Percentiles rank a stretch among this genome's conserved stretches.
Conservation (phyloP, 30 jellyfish, hydroid and myxozoan species). For the Phacellophora camtschatica region DNA sequence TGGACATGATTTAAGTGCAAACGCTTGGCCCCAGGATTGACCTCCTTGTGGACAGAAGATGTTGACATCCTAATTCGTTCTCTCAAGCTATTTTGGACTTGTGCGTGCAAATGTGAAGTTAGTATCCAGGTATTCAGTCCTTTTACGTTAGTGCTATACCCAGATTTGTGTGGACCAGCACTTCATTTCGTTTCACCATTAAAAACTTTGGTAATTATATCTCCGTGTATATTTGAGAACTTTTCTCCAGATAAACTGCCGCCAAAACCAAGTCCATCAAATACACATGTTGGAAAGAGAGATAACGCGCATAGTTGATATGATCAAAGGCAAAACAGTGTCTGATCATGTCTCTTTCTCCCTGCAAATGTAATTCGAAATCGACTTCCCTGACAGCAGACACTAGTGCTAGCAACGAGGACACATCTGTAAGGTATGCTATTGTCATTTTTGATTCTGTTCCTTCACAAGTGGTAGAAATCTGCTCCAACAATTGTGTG, state of each 20-base stretch:
- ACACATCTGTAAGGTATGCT: constrained; percentile 37
- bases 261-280: constrained; percentile 44
- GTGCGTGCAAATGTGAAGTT: constrained; percentile 26
- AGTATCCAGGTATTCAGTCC: constrained; percentile 26
- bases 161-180: constrained; percentile 33
- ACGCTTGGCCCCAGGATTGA: constrained; percentile 20
- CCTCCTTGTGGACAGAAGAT: constrained; percentile 38
- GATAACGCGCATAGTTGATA: constrained; percentile 40
- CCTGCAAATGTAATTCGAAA: constrained; percentile 31
- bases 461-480: not conserved
- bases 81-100: constrained; percentile 13
- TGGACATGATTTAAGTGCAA: constrained; percentile 8
- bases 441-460: constrained; percentile 25
- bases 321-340: constrained; percentile 49
- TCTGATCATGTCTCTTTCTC: constrained; percentile 21
- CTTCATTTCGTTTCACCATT: constrained; percentile 54
- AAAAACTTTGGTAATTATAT: constrained; percentile 55
- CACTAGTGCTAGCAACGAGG: constrained; percentile 42
- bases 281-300: constrained; percentile 46
- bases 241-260: constrained; percentile 31
- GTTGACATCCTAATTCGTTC: constrained; percentile 33
- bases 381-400: constrained; percentile 41
- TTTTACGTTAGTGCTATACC: constrained; percentile 16
- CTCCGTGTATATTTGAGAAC: constrained; percentile 47
- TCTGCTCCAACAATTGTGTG: not conserved